These are phyloP conservation scores for Vandiemenella viatica DNA, from an alignment of 2,888 invertebrate genomes.

Conservation along the genomic window DNA sequence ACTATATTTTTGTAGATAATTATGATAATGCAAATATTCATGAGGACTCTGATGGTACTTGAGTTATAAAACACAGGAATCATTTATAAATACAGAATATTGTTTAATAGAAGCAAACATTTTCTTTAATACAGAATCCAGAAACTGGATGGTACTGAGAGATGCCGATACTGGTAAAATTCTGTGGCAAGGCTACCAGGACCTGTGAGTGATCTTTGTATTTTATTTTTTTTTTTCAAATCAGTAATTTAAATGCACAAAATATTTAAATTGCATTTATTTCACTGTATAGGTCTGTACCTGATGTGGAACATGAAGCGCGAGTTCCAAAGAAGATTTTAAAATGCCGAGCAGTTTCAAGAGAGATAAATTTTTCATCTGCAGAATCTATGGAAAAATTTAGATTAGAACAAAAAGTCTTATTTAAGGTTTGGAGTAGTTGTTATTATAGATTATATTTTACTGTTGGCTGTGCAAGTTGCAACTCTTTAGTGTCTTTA, in stretches of 20 bases:
- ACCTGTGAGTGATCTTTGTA: constrained; percentile 43
- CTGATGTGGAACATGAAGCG: constrained; percentile 88
- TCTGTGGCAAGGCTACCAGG: constrained; percentile 93
- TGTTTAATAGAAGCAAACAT: no score
- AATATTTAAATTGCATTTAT: no score
- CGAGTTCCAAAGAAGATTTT: constrained; percentile 91
- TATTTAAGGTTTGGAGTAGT: constrained; percentile 38
- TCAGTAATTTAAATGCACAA: neutral
- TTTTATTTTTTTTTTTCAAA: neutral
- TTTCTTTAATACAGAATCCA: constrained; percentile 27
- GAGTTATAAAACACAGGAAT: no score
- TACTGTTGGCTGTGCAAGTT: no score
- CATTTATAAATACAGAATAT: no score
- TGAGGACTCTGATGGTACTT: no score
- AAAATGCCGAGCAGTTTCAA: constrained; percentile 77
- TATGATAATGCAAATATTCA: no score
- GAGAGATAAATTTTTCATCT: constrained; percentile 83
- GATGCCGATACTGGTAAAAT: constrained; percentile 90
- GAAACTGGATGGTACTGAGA: constrained; percentile 94
- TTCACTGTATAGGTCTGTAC: constrained; percentile 54
- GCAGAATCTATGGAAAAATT: constrained; percentile 91
- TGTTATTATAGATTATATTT: no score
- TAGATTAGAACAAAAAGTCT: constrained; percentile 69
- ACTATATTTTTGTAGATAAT: no score
- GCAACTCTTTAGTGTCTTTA: no score